Percentiles rank a stretch among this genome's conserved stretches.
These are phyloP conservation scores for Heliconius congener DNA, from an alignment of 1,140 invertebrate genomes.

Conservation along the genomic window DNA sequence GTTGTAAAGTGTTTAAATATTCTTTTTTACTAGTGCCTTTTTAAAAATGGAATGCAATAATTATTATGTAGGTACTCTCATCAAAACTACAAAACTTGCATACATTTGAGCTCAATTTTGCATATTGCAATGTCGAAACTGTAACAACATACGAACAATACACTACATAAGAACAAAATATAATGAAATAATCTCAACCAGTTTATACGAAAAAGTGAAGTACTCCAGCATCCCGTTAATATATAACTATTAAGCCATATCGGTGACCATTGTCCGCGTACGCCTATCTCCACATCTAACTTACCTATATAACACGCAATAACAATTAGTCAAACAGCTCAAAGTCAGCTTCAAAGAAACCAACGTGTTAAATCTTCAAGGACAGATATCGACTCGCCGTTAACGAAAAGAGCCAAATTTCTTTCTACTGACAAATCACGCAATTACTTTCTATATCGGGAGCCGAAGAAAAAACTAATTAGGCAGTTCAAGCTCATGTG, in stretches of 20 bases:
- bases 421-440: constrained; percentile 22
- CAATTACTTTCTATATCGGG: constrained; percentile 33
- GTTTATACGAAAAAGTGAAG: background rate
- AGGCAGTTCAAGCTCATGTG: constrained; percentile 29
- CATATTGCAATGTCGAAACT: no score
- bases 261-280: background rate
- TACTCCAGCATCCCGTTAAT: background rate
- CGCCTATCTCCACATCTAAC: background rate
- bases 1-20: no score
- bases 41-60: no score
- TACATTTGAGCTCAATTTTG: no score
- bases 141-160: no score
- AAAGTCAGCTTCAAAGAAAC: background rate
- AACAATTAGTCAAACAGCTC: background rate
- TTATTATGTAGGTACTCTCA: no score
- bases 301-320: background rate
- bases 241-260: background rate
- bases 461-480: constrained; percentile 29
- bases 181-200: background rate
- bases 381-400: constrained; percentile 20
- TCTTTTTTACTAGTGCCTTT: no score
- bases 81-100: no score
- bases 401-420: constrained; percentile 2
- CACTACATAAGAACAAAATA: background rate
- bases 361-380: background rate